Evolutionary conservation across 1,140 invertebrate species (phyloP).

Genomic region (Macrocentrus cingulum): DNA sequence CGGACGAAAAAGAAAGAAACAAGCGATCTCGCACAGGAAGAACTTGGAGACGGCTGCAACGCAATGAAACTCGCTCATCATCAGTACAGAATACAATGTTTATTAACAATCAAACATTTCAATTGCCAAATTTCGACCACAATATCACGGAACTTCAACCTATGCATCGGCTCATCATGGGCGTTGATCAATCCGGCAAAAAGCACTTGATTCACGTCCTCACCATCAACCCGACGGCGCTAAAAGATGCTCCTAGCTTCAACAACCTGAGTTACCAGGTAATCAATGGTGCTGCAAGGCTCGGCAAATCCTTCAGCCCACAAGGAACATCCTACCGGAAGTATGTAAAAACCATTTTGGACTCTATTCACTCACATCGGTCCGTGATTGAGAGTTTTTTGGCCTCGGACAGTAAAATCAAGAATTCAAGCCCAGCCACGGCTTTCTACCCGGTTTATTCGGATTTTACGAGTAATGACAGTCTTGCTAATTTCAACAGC

Average conservation of each 20-base stretch:
- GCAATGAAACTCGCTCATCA: conserved; percentile 2
- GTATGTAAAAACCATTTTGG: conserved; percentile 30
- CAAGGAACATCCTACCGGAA: conserved; percentile 25
- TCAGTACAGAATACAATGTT: neutral
- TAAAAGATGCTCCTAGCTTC: neutral
- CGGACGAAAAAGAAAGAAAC: no score
- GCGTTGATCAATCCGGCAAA: conserved; percentile 36
- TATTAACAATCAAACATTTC: no score
- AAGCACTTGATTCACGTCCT: conserved; percentile 40
- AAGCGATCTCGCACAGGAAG: no score
- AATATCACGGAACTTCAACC: conserved; percentile 8
- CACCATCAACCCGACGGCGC: conserved; percentile 26
- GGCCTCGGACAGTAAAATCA: conserved; percentile 23
- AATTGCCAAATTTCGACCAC: neutral
- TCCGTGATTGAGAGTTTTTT: conserved; percentile 36
- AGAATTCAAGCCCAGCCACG: conserved; percentile 27
- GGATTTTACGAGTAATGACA: neutral
- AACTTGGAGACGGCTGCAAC: neutral
- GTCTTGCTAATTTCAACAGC: neutral
- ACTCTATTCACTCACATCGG: conserved; percentile 34
- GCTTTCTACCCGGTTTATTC: neutral
- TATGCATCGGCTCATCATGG: conserved; percentile 34
- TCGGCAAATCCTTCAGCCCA: neutral
- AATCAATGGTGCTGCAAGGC: conserved; percentile 5
- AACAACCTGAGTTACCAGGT: neutral